Evolutionary conservation across 2,113 vertebrate species (phyloP).

Genomic region (Xyrauchen texanus): DNA sequence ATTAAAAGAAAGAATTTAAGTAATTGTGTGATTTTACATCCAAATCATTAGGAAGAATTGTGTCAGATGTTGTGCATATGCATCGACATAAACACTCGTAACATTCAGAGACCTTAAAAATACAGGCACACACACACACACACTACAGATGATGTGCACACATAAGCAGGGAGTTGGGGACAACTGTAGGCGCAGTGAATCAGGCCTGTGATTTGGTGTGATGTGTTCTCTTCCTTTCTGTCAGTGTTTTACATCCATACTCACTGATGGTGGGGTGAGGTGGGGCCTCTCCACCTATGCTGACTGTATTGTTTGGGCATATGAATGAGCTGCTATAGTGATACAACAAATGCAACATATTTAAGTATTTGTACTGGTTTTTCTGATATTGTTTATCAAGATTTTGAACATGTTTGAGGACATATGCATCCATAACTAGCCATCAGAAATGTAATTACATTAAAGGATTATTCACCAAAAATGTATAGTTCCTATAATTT

Average conservation of each 20-base stretch:
- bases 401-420: no score
- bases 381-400: no score
- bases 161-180: constrained; percentile 58
- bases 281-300: constrained; percentile 49
- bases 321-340: no score
- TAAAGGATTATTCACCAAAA: no score
- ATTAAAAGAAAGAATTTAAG: no score
- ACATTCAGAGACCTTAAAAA: constrained; percentile 13
- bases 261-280: constrained; percentile 69
- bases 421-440: no score
- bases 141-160: constrained; percentile 65
- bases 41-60: no score
- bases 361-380: no score
- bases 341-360: no score
- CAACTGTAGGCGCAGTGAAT: constrained; percentile 68
- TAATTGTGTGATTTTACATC: no score
- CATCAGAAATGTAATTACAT: no score
- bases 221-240: constrained; percentile 71
- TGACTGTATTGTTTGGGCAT: constrained; percentile 12
- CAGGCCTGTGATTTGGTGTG: constrained; percentile 66
- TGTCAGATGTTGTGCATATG: neutral
- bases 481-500: no score
- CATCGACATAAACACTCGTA: neutral
- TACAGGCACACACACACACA: constrained; percentile 29
- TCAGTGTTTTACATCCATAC: constrained; percentile 63